Evolutionary conservation across 2,888 invertebrate genomes (phyloP).

Genomic region (Eurytoma californica): DNA sequence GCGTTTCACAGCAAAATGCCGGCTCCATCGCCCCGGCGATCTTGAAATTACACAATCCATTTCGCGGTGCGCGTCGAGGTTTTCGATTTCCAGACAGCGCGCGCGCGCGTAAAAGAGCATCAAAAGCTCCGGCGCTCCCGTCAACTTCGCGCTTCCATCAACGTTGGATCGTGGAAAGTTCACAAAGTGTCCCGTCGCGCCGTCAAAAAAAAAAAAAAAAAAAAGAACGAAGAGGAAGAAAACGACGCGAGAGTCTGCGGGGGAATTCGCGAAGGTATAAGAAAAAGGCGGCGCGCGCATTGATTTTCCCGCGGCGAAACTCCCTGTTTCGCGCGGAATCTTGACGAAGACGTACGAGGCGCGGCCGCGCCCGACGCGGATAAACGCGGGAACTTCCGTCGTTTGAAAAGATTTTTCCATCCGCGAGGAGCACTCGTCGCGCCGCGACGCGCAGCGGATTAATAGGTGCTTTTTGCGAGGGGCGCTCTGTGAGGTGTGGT

Average conservation of each 20-base stretch:
- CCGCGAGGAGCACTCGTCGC: background rate
- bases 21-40: too few relatives aligned
- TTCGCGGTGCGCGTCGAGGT: background rate
- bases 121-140: too few relatives aligned
- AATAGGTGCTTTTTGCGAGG: too few relatives aligned
- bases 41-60: too few relatives aligned
- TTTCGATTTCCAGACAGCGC: background rate
- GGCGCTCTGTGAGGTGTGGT: too few relatives aligned
- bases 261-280: background rate
- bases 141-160: too few relatives aligned
- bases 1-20: too few relatives aligned
- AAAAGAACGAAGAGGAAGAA: background rate
- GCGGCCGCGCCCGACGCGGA: conserved; percentile 9
- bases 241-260: background rate
- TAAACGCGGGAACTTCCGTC: background rate
- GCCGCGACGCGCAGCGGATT: too few relatives aligned
- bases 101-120: background rate
- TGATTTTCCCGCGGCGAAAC: background rate
- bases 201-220: too few relatives aligned
- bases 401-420: background rate
- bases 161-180: too few relatives aligned
- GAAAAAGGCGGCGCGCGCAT: background rate
- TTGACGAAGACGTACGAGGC: conserved; percentile 20
- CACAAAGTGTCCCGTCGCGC: too few relatives aligned
- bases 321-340: conserved; percentile 9